Evolutionary conservation across 2,888 invertebrate species (phyloP).

Genomic region (Dicycla oo): DNA sequence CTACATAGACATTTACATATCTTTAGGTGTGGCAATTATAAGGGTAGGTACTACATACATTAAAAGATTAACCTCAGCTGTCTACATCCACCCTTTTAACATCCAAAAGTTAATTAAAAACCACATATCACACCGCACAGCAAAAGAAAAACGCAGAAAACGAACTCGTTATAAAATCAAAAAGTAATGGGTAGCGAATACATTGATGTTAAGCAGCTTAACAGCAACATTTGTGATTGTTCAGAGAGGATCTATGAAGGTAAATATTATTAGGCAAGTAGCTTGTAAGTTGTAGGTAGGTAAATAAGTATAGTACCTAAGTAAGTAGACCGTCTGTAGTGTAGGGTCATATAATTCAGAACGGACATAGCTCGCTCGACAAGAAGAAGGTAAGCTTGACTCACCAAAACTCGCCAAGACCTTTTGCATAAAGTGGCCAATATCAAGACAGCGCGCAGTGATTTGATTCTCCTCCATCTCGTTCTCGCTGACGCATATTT

Average conservation of each 20-base stretch:
- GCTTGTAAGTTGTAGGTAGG: neutral
- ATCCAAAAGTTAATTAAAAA: neutral
- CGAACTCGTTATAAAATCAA: conserved; percentile 3
- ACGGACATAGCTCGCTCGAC: too few species aligned
- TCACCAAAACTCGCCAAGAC: too few species aligned
- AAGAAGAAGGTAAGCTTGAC: too few species aligned
- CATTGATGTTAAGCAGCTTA: conserved; percentile 26
- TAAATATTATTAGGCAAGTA: conserved; percentile 3
- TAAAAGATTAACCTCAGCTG: too few species aligned
- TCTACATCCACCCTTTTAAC: neutral
- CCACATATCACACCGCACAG: neutral
- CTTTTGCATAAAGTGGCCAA: too few species aligned
- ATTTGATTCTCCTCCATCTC: too few species aligned
- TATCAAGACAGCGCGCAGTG: too few species aligned
- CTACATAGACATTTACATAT: neutral
- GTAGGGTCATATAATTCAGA: too few species aligned
- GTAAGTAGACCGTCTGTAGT: too few species aligned
- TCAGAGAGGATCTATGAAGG: neutral
- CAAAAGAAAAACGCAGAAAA: neutral
- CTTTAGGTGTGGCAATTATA: neutral
- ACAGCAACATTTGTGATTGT: conserved; percentile 14
- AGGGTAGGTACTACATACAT: neutral
- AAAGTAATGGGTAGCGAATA: conserved; percentile 3
- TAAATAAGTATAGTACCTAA: neutral
- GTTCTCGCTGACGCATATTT: too few species aligned